Evolutionary conservation across 2,888 invertebrate species (phyloP).

Genomic region (Graphium colonna): DNA sequence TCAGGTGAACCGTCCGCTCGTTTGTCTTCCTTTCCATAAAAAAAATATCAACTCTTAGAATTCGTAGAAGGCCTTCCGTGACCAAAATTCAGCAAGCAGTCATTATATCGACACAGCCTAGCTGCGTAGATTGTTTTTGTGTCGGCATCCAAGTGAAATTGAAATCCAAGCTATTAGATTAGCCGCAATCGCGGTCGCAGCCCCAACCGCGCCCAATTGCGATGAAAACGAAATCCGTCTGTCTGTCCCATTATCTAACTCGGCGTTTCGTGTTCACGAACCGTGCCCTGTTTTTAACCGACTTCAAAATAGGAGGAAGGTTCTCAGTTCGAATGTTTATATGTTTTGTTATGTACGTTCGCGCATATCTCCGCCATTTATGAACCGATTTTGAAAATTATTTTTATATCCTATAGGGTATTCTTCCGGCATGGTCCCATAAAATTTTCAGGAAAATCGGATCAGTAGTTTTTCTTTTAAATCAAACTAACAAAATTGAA

Average conservation of each 20-base stretch:
- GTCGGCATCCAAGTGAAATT: background rate
- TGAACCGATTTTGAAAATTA: too few species aligned
- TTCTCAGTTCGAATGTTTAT: too few species aligned
- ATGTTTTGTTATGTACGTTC: too few species aligned
- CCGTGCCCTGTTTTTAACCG: too few species aligned
- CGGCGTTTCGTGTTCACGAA: slow-evolving; percentile 26
- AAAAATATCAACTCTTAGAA: background rate
- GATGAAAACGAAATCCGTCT: slow-evolving; percentile 7
- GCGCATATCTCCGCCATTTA: too few species aligned
- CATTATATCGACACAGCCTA: background rate
- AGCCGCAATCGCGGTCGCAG: background rate
- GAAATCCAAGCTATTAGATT: background rate
- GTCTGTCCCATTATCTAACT: background rate
- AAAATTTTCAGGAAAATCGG: too few species aligned
- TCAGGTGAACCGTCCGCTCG: background rate
- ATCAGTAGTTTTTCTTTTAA: too few species aligned
- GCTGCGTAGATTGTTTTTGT: background rate
- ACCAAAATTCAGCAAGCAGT: background rate
- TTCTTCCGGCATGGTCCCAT: too few species aligned
- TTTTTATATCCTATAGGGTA: too few species aligned
- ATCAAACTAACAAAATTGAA: too few species aligned
- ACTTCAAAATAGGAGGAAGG: too few species aligned
- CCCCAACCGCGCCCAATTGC: background rate
- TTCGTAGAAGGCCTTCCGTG: background rate
- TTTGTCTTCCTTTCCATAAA: background rate